phyloP scores from a whole-genome alignment of 2,888 invertebrate genomes.

The Chalcis sispes region DNA sequence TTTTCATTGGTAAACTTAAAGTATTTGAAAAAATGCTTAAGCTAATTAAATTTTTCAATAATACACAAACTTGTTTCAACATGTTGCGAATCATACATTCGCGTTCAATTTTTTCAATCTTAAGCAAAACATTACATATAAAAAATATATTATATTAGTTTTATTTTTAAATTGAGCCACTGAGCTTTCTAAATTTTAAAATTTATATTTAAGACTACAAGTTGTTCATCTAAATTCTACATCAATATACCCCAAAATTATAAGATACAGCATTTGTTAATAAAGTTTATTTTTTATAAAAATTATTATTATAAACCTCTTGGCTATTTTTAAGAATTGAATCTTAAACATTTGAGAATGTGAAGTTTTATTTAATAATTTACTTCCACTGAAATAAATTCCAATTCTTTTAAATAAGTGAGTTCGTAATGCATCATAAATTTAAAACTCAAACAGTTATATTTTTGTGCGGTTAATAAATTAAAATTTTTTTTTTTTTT shows the following conservation, averaged over 20 bases:
- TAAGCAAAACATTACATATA: slow-evolving; percentile 23
- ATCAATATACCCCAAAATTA: neutral
- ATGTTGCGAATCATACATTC: slow-evolving; percentile 28
- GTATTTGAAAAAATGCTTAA: no score
- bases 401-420: neutral
- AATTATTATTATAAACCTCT: slow-evolving; percentile 29
- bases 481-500: no score
- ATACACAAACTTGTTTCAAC: slow-evolving; percentile 28
- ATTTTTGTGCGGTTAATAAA: no score
- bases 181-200: slow-evolving; percentile 26
- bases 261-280: neutral
- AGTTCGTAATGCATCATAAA: neutral
- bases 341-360: neutral
- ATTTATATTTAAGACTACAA: slow-evolving; percentile 28
- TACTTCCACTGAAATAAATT: no score
- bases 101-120: slow-evolving; percentile 14
- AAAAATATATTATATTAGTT: slow-evolving; percentile 13
- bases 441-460: no score
- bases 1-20: neutral
- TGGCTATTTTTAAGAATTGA: neutral
- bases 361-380: neutral
- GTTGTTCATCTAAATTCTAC: slow-evolving; percentile 4
- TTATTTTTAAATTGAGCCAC: slow-evolving; percentile 11
- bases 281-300: slow-evolving; percentile 17
- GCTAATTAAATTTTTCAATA: no score